A percentile compares a stretch with the other conserved stretches of the same genome.
phyloP scores from a whole-genome alignment of 2,797 vertebrate genomes.

The Morus bassanus region DNA sequence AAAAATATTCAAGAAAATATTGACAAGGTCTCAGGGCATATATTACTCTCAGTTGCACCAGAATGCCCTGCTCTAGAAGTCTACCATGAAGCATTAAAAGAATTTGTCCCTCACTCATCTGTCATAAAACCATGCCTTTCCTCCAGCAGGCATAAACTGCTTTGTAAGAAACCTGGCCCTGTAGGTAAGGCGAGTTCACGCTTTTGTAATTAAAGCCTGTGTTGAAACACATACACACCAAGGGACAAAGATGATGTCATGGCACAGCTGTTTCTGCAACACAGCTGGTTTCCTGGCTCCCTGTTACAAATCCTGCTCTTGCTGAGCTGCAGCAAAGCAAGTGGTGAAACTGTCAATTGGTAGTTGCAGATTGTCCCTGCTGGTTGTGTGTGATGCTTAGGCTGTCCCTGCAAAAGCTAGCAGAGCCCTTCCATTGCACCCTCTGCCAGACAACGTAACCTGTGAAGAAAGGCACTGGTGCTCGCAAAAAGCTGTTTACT shows the following conservation, averaged over 20 bases:
- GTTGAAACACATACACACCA: neutral
- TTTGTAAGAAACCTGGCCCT: neutral
- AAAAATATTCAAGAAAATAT: neutral
- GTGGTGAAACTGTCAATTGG: neutral
- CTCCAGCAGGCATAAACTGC: neutral
- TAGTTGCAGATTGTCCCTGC: neutral
- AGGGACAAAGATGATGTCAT: constrained; percentile 31
- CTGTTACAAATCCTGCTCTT: neutral
- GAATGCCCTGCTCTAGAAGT: neutral
- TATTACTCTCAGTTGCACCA: neutral
- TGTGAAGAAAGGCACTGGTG: neutral
- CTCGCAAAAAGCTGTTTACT: constrained; percentile 58
- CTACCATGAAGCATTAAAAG: neutral
- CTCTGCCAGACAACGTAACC: neutral
- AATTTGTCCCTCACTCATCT: neutral
- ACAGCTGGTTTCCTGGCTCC: neutral
- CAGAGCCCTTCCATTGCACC: neutral
- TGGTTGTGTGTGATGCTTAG: neutral
- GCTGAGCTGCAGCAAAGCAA: neutral
- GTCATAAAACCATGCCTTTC: neutral
- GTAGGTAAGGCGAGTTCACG: neutral
- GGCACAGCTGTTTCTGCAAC: neutral
- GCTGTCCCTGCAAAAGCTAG: neutral
- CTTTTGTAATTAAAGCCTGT: neutral
- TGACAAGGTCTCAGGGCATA: neutral